Conservation (phyloP, 1,140 invertebrate species). For the Rhopalosiphum maidis region DNA sequence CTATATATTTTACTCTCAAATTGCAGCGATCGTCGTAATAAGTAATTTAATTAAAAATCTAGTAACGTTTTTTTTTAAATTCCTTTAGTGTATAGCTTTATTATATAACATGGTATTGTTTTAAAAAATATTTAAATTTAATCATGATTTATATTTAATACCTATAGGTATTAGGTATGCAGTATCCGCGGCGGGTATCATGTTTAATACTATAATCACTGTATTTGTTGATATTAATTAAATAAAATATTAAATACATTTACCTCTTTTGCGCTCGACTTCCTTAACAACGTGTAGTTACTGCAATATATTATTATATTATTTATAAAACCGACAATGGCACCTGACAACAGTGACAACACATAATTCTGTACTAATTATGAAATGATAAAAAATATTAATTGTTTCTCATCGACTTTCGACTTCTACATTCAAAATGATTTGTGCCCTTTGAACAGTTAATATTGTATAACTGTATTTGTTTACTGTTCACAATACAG, state of each 20-base stretch:
- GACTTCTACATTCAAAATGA: background rate
- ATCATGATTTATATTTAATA: background rate
- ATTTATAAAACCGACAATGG: background rate
- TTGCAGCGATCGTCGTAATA: background rate
- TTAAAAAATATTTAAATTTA: background rate
- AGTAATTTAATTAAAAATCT: background rate
- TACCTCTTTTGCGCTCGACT: background rate
- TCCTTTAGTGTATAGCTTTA: background rate
- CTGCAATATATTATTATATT: background rate
- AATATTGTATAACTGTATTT: background rate
- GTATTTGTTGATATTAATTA: conserved; percentile 1
- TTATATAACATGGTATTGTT: background rate
- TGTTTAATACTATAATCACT: background rate
- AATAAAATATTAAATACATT: background rate
- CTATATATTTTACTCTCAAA: background rate
- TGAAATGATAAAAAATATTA: background rate
- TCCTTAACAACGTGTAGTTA: background rate
- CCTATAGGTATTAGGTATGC: background rate
- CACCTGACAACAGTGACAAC: background rate
- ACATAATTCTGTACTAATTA: background rate
- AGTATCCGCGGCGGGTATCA: background rate
- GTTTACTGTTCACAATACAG: background rate
- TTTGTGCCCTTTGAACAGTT: background rate
- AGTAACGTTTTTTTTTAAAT: background rate
- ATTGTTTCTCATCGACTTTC: background rate